Evolutionary conservation across 2,797 vertebrate species (phyloP), one percentile per base, ranked within the genome.

Genomic region (Streptopelia turtur): DNA sequence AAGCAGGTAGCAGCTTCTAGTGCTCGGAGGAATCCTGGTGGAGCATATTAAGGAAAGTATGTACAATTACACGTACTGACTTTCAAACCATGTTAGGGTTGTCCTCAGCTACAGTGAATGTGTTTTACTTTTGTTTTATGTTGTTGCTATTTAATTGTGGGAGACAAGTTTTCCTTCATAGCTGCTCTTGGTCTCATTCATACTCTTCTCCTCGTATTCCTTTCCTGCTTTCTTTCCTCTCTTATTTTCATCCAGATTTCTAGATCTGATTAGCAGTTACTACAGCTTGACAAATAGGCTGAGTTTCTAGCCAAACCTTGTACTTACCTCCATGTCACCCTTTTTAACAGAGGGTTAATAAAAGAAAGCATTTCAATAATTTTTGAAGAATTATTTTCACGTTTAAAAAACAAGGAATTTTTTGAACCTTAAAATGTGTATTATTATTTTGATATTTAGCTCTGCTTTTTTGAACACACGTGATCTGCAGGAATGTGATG

Each of bases 401-500:
- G 69, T 82, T 95, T 94, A 94, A 97, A 72, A 28, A 35, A 39
- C 52, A 95, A 93, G 87, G 76, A 86, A 87, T 95, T 72, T 66
- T 93, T 79, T 88, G 72, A 91, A 91, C 53, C 66, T 96, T 96
- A 85, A 91, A 94, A 97, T 91, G 72, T 97, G 77, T 43, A 43
- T 43, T 43, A 43, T 17, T 43, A 43, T 18, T 43, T 43, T 17
- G 70, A 56, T 97, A 80, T 95, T 97, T 94, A 96, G 83, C 71
- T 97, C 90, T 91, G 23, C 79, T 76, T 96, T 95, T 97, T 97
- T 97, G 92, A 97, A 92, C 89, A 96, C 83, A 85, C 76, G 66
- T 95, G 88, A 94, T 94, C 78, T 95, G 68, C 74, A 72, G 93
- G 96, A 96, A 92, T 27, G 14, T 94, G 30, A 87, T 76, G 41